These are phyloP conservation scores for Drosophila quadrilineata DNA, from an alignment of 1,140 invertebrate species.

Conservation along the genomic window DNA sequence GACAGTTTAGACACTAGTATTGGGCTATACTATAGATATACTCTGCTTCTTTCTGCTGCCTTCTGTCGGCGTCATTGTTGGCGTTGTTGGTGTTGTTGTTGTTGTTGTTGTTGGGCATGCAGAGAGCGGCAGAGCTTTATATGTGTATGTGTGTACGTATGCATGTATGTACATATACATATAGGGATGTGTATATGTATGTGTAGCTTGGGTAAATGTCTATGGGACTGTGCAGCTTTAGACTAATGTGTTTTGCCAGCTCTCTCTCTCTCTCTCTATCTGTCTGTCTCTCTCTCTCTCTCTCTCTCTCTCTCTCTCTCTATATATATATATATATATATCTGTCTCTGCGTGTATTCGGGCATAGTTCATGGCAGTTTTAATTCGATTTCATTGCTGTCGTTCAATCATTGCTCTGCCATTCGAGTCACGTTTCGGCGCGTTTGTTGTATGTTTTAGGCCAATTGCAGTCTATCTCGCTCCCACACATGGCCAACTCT, in stretches of 20 bases:
- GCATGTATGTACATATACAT: too few relatives aligned
- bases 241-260: slow-evolving; percentile 61
- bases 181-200: too few relatives aligned
- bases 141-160: too few relatives aligned
- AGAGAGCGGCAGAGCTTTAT: slow-evolving; percentile 3
- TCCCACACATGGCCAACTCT: not conserved
- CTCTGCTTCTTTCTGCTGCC: too few relatives aligned
- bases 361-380: slow-evolving; percentile 63
- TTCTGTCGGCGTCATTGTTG: too few relatives aligned
- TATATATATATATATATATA: not conserved
- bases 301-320: slow-evolving; percentile 4
- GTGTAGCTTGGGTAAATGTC: too few relatives aligned
- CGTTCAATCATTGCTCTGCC: slow-evolving; percentile 66
- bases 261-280: not conserved
- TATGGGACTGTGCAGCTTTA: slow-evolving; percentile 15
- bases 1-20: too few relatives aligned
- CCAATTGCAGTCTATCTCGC: slow-evolving; percentile 37
- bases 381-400: slow-evolving; percentile 63
- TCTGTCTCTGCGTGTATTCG: not conserved
- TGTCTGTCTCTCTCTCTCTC: slow-evolving; percentile 10
- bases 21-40: too few relatives aligned
- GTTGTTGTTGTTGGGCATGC: not conserved
- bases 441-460: slow-evolving; percentile 53
- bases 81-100: not conserved
- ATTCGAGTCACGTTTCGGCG: slow-evolving; percentile 69